A percentile compares a stretch with the other conserved stretches of the same genome.
Evolutionary conservation across 1,140 invertebrate genomes (phyloP).

Genomic region (Brevipalpus yothersi): DNA sequence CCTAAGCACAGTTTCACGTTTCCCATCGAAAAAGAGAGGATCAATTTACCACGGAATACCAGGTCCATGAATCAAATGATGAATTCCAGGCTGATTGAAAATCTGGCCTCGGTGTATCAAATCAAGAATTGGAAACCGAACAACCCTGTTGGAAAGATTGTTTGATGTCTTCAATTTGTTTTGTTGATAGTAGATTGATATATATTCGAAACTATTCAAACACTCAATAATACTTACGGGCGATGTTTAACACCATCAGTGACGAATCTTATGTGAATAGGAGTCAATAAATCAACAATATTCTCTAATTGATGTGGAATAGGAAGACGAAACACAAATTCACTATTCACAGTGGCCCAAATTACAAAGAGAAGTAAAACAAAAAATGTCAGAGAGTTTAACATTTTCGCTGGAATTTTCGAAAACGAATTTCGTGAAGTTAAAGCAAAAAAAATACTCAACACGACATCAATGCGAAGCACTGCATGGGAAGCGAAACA

Average conservation of each 20-base stretch:
- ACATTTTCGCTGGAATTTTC: background rate
- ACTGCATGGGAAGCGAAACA: background rate
- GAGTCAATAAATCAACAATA: background rate
- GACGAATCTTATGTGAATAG: background rate
- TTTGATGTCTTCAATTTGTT: background rate
- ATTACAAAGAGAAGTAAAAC: background rate
- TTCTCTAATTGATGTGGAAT: background rate
- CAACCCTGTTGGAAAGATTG: background rate
- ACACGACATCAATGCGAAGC: background rate
- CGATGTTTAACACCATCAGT: slow-evolving; percentile 3
- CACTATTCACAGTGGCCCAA: background rate
- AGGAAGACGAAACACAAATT: background rate
- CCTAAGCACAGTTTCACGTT: too few species aligned
- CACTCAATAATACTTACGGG: background rate
- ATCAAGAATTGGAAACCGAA: background rate
- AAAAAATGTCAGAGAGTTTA: background rate
- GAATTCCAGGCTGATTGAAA: background rate
- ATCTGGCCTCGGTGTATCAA: background rate
- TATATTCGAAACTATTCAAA: background rate
- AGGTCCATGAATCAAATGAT: background rate
- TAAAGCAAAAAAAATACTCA: background rate
- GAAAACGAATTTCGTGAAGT: background rate
- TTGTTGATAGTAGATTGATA: too few species aligned
- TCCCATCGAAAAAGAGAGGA: background rate
- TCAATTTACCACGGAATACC: background rate